A percentile compares a stretch with the other conserved stretches of the same genome.
phyloP scores from a whole-genome alignment of 2,888 invertebrate genomes.

The Panorpa germanica region DNA sequence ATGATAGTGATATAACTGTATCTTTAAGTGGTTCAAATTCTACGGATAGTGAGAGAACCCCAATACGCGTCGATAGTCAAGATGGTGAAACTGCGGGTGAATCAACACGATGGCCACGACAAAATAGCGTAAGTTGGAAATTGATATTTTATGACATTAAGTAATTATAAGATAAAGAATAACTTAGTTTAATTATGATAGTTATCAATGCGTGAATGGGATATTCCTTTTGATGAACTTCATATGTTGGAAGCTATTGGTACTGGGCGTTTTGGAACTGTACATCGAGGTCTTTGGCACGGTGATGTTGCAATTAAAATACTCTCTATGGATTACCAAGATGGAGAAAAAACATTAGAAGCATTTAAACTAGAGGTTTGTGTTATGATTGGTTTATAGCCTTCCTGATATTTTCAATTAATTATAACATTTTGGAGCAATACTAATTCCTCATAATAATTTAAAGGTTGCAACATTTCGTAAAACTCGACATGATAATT shows the following conservation, averaged over 20 bases:
- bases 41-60: slow-evolving; percentile 68
- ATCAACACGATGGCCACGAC: slow-evolving; percentile 48
- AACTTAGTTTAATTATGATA: slow-evolving; percentile 19
- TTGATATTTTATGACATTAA: slow-evolving; percentile 1
- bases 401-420: slow-evolving; percentile 6
- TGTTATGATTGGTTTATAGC: slow-evolving; percentile 1
- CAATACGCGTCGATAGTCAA: slow-evolving; percentile 64
- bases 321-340: slow-evolving; percentile 77
- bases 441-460: slow-evolving; percentile 9
- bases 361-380: slow-evolving; percentile 84
- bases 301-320: slow-evolving; percentile 95
- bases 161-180: background rate
- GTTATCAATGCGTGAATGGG: slow-evolving; percentile 90
- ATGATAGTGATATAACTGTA: slow-evolving; percentile 50
- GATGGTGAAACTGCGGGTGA: slow-evolving; percentile 43
- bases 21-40: slow-evolving; percentile 57
- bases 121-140: slow-evolving; percentile 51
- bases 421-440: slow-evolving; percentile 8
- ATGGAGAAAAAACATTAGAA: slow-evolving; percentile 76
- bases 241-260: slow-evolving; percentile 76
- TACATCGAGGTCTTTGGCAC: slow-evolving; percentile 92
- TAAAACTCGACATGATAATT: slow-evolving; percentile 95
- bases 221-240: slow-evolving; percentile 92
- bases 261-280: slow-evolving; percentile 83
- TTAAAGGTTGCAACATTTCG: slow-evolving; percentile 84